These are phyloP conservation scores for Zaprionus ornatus DNA, from an alignment of 1,140 invertebrate genomes.

Conservation along the genomic window DNA sequence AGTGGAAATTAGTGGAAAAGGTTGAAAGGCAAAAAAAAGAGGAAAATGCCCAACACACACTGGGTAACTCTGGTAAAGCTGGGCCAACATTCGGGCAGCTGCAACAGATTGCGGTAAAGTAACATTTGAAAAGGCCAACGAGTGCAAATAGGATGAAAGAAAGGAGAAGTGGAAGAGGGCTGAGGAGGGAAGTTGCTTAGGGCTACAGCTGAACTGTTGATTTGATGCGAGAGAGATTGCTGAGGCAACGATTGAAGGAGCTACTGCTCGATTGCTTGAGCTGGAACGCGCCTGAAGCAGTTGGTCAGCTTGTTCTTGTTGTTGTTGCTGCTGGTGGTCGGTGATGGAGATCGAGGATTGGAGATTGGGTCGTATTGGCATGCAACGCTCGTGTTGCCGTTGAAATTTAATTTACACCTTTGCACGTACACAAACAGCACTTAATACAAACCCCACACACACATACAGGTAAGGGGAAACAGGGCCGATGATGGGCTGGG, in stretches of 20 bases:
- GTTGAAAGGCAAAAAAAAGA: conserved; percentile 12
- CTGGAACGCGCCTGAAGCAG: neutral
- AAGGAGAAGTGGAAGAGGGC: neutral
- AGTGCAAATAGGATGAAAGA: neutral
- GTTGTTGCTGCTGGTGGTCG: neutral
- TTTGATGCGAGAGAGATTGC: neutral
- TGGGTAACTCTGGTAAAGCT: neutral
- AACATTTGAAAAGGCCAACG: conserved; percentile 32
- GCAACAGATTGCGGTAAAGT: conserved; percentile 30
- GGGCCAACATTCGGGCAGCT: conserved; percentile 1
- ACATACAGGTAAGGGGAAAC: conserved; percentile 10
- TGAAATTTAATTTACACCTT: conserved; percentile 80
- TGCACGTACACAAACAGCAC: conserved; percentile 66
- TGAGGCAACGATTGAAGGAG: neutral
- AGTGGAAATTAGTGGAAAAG: conserved; percentile 29
- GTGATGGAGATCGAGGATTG: neutral
- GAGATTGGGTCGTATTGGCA: conserved; percentile 49
- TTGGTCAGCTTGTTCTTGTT: neutral
- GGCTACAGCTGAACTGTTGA: conserved; percentile 6
- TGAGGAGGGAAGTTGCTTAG: conserved; percentile 6
- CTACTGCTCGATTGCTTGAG: neutral
- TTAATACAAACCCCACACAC: conserved; percentile 15
- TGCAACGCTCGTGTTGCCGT: conserved; percentile 58
- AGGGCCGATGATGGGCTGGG: conserved; percentile 49
- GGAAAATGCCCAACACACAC: neutral